phyloP scores from a whole-genome alignment of 2,113 vertebrate genomes.

The Oophaga pumilio region DNA sequence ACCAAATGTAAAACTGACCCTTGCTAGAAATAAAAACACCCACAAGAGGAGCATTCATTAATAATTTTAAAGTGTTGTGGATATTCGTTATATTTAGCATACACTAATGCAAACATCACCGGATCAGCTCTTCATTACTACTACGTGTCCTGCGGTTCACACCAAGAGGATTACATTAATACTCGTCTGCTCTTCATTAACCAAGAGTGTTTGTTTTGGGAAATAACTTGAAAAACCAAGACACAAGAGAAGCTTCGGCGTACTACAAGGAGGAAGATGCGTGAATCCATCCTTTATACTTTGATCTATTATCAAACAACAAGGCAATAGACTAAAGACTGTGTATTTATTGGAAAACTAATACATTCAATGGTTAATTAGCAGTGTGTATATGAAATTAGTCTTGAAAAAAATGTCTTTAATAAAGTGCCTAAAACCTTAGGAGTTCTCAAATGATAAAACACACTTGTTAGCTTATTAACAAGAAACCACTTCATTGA shows the following conservation, averaged over 20 bases:
- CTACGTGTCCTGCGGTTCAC: not conserved
- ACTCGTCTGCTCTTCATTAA: slow-evolving; percentile 17
- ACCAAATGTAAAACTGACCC: not conserved
- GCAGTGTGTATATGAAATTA: slow-evolving; percentile 15
- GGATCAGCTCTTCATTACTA: not conserved
- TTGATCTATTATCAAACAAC: slow-evolving; percentile 12
- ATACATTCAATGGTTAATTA: slow-evolving; percentile 37
- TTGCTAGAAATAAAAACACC: not conserved
- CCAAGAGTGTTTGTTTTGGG: slow-evolving; percentile 31
- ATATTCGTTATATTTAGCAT: not conserved
- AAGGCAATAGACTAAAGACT: not conserved
- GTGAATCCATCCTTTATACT: not conserved
- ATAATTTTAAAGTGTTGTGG: not conserved
- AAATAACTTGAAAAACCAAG: not conserved
- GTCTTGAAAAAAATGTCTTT: not conserved
- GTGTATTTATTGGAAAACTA: slow-evolving; percentile 14
- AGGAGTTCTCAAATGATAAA: slow-evolving; percentile 49
- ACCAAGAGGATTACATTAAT: slow-evolving; percentile 8
- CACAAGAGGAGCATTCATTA: not conserved
- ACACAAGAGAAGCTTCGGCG: not conserved
- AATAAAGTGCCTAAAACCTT: slow-evolving; percentile 45
- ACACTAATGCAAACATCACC: not conserved
- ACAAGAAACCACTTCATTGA: slow-evolving; percentile 43
- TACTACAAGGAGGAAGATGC: not conserved
- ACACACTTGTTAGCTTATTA: slow-evolving; percentile 44